These are phyloP conservation scores for Tenebrosternarchus preto DNA, from an alignment of 2,113 vertebrate species.

Conservation along the genomic window DNA sequence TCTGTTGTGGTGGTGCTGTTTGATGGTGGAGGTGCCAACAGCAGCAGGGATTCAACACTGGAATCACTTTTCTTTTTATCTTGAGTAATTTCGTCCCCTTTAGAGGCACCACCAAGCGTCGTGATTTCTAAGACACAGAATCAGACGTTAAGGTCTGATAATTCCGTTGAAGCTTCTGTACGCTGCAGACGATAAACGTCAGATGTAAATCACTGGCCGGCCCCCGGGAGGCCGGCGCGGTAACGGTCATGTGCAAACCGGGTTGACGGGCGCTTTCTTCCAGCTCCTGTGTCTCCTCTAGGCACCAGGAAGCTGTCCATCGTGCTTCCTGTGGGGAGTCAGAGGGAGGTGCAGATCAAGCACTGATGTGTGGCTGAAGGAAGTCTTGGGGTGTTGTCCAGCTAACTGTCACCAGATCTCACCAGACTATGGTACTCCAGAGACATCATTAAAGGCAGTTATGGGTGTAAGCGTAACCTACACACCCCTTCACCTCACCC, in stretches of 20 bases:
- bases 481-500: background rate
- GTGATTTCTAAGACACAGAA: too few species aligned
- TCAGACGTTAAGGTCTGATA: background rate
- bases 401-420: slow-evolving; percentile 25
- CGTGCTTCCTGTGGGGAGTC: slow-evolving; percentile 2
- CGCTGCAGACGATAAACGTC: background rate
- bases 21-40: too few species aligned
- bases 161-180: background rate
- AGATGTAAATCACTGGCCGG: too few species aligned
- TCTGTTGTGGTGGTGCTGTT: too few species aligned
- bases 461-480: slow-evolving; percentile 16
- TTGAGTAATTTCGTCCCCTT: too few species aligned
- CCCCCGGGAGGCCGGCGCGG: too few species aligned
- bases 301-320: background rate
- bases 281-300: background rate
- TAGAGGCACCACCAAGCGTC: too few species aligned
- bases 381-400: slow-evolving; percentile 37
- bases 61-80: too few species aligned
- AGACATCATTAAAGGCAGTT: slow-evolving; percentile 33
- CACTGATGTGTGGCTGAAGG: slow-evolving; percentile 13
- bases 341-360: background rate
- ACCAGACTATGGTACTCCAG: slow-evolving; percentile 19
- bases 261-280: background rate
- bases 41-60: too few species aligned
- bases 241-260: slow-evolving; percentile 10